Percentiles rank a stretch among this genome's conserved stretches.
Conservation (phyloP, 2,113 vertebrate genomes). For the Microcebus ravelobensis region DNA sequence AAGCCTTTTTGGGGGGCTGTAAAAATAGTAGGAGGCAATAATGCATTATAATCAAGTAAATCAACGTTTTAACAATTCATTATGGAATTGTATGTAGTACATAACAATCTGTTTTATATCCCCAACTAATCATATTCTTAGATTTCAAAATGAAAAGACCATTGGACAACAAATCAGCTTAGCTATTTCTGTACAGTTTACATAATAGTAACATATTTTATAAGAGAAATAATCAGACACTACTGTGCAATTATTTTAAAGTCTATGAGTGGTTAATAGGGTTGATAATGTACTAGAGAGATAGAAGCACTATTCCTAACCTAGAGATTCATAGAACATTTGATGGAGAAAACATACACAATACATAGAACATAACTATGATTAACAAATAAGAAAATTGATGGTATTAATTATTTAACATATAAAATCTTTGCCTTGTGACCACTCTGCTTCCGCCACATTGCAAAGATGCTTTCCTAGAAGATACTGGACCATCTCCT, state of each 20-base stretch:
- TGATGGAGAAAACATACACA: background rate
- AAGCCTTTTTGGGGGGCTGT: background rate
- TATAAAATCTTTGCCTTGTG: background rate
- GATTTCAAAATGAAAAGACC: slow-evolving; percentile 9
- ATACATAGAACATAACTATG: background rate
- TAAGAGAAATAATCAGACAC: background rate
- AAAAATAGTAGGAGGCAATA: background rate
- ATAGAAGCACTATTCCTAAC: background rate
- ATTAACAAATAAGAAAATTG: background rate
- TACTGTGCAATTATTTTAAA: slow-evolving; percentile 7
- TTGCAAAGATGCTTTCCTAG: background rate
- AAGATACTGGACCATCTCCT: background rate
- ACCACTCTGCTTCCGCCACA: background rate
- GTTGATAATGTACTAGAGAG: background rate
- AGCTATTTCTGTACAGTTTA: background rate
- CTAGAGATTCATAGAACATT: background rate
- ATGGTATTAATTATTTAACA: background rate
- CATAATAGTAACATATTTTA: background rate
- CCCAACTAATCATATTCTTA: background rate
- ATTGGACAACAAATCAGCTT: background rate
- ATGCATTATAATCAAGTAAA: background rate
- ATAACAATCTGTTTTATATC: background rate
- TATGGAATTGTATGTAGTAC: background rate
- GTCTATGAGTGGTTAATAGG: background rate
- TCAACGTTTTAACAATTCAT: background rate